Evolutionary conservation across 2,797 vertebrate species (phyloP).

Genomic region (Echiichthys vipera): DNA sequence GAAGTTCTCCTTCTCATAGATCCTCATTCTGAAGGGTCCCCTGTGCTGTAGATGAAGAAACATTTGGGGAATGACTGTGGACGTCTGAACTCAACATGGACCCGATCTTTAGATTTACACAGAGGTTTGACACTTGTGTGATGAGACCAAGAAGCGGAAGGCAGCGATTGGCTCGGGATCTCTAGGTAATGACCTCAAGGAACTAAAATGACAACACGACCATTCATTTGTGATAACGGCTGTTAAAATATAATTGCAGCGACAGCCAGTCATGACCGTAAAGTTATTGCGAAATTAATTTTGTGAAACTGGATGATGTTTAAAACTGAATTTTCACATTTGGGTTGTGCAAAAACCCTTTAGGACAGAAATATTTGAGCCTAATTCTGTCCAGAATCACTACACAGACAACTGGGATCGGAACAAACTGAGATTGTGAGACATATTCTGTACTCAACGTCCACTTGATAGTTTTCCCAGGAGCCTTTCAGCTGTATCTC

Average conservation of each 20-base stretch:
- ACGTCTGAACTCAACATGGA: background rate
- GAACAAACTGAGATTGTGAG: background rate
- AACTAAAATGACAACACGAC: background rate
- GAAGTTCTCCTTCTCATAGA: constrained; percentile 77
- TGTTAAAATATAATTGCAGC: background rate
- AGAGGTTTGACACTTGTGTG: background rate
- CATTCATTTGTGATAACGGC: background rate
- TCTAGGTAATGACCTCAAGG: background rate
- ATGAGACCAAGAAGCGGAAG: background rate
- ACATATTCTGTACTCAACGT: background rate
- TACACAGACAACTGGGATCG: background rate
- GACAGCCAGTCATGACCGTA: too few relatives aligned
- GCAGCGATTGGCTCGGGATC: background rate
- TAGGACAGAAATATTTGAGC: background rate
- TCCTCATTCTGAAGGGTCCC: constrained; percentile 74
- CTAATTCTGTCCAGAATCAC: background rate
- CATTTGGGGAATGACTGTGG: background rate
- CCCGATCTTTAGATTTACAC: background rate
- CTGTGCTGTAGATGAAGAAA: constrained; percentile 48
- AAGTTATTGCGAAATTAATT: background rate
- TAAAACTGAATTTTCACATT: too few relatives aligned
- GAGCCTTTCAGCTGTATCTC: background rate
- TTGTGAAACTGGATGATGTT: background rate
- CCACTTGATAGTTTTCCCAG: background rate
- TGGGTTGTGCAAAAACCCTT: background rate